Evolutionary conservation across 2,797 vertebrate species (phyloP), one percentile per base, ranked within the genome.

Genomic region (Pachyuromys duprasi): DNA sequence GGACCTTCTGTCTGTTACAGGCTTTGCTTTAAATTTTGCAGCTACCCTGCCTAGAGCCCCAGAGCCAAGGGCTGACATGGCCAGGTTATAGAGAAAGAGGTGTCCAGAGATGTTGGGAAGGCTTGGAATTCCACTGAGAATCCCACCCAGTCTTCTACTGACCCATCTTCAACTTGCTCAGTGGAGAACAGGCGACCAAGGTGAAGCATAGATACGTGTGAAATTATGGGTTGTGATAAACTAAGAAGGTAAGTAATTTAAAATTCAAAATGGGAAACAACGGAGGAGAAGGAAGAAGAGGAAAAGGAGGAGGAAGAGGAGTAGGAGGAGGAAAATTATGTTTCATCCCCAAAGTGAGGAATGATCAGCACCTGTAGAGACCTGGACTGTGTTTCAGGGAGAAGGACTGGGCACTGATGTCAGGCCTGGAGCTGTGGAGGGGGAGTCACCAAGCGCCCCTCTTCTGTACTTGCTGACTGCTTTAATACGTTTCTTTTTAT

Each of bases 1-100:
- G 65, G 28, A 55, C 69, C 20, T 67, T 22, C 28, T 31, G 11
- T 62, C 76, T 53, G 7, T 67, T 45, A 20, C 33, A 22, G 70
- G 49, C 60, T 86, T 81, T 55, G 36, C 8, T 90, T 91, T 78
- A 31, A 24, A 28, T 90, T 91, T 83, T 86, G 55, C 18, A 94
- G 55, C 5, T 39, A 89, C 4, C 26, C 17, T 14, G 28, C 76
- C 49, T 42, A 39, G 28, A 60, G 0, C 65, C 42, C 31, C 15
- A 5, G 60, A 62, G 20, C 20, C 39, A 26, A 11, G 22, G 15
- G 28, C 18, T 63, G 36, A 13, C 20, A 36, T 18, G 70, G 39
- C n/a, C 22, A 9, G 57, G 1, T 33, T 39, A 39, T 0, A 69
- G 67, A 28, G 20, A 7, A 45, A 4, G 24, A 92, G 5, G 18